phyloP scores from a whole-genome alignment of 2,888 invertebrate genomes.

The Epinotia bilunana region DNA sequence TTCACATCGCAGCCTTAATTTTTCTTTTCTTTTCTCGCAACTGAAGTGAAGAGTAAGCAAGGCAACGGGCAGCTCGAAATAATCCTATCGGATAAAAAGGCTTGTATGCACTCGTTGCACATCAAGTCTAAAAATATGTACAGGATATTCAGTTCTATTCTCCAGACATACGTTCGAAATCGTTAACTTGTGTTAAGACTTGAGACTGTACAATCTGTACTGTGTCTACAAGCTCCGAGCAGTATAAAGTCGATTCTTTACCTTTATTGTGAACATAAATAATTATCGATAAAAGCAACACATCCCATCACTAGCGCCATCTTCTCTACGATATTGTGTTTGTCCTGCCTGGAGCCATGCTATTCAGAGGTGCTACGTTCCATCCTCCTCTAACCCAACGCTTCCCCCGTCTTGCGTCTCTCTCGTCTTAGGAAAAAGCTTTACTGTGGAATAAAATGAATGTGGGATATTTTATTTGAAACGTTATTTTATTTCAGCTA shows the following conservation, averaged over 20 bases:
- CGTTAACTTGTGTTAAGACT: neutral
- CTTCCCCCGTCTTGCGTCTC: conserved; percentile 44
- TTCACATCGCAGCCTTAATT: no score
- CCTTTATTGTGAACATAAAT: neutral
- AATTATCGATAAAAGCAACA: conserved; percentile 25
- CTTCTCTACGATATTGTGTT: conserved; percentile 62
- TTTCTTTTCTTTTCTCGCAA: no score
- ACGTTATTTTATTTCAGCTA: conserved; percentile 51
- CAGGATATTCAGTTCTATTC: no score
- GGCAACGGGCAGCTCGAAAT: no score
- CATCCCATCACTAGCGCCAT: conserved; percentile 52
- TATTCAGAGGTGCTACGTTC: conserved; percentile 52
- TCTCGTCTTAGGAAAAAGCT: conserved; percentile 49
- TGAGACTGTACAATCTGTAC: neutral
- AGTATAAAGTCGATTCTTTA: neutral
- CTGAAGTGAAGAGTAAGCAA: no score
- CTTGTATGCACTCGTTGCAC: no score
- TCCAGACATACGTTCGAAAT: no score
- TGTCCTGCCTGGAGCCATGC: conserved; percentile 59
- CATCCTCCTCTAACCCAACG: conserved; percentile 49
- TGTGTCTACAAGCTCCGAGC: neutral
- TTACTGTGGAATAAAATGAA: conserved; percentile 56
- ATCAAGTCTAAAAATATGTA: no score
- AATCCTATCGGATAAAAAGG: no score
- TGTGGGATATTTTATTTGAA: conserved; percentile 60